Base-by-base conservation (phyloP, 2,797 vertebrate genomes). In the Heteromormyrus szaboi region DNA sequence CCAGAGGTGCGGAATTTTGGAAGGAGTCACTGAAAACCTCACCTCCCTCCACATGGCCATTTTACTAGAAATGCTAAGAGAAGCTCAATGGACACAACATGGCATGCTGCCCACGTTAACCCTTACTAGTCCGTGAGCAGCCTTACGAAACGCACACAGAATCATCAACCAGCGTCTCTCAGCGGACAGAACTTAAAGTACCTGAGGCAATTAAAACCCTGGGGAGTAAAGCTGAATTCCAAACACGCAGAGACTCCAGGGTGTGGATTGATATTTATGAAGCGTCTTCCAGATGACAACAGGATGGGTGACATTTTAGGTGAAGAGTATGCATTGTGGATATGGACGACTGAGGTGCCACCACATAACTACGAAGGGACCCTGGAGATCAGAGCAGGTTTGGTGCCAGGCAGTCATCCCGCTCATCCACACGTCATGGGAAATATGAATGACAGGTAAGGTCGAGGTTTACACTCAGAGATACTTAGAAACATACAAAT, bases 291-390 rank as follows among this genome's bases (percentile, higher is more conserved):
- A 51, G 14, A 14, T 6, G 29, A 44, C 56, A 89, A 62, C 59
- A 29, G 48, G 88, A 68, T 44, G n/a, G 44, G 88, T 88, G 83
- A 86, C 88, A 89, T 89, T 89, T 89, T 44, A 86, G 62, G 65
- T n/a, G 12, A 17, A 72, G n/a, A 9, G 50, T 19, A 37, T 6
- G n/a, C 85, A 17, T 44, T 44, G 29, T 41, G 53, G 33, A n/a
- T 4, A 41, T 5, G 29, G 53, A 41, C 37, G 33, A 41, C 14
- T 22, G 17, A 56, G 25, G 22, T 59, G 53, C 53, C 51, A 9
- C 12, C 22, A 33, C 50, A 17, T 0, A 8, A 51, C 11, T 5
- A 6, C 2, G 14, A 41, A 46, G 51, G 51, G 29, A 11, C 37
- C 54, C 50, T 17, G 50, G 84, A 51, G 50, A 29, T 14, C 11